Evolutionary conservation across 2,888 invertebrate species (phyloP).

Genomic region (Athalia cordata): DNA sequence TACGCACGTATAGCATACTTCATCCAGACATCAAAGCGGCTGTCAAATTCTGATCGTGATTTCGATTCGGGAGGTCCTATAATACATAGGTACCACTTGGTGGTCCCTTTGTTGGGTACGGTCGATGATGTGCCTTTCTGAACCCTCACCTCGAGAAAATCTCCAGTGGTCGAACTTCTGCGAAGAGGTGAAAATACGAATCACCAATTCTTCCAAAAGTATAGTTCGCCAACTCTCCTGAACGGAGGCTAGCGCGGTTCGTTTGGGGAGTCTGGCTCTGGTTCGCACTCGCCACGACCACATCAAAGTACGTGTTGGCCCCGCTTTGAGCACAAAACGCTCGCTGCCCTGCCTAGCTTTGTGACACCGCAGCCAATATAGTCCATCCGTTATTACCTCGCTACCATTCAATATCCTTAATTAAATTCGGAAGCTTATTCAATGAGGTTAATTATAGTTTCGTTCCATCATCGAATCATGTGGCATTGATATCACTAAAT

Average conservation of each 20-base stretch:
- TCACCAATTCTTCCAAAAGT: conserved; percentile 34
- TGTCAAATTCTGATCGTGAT: conserved; percentile 36
- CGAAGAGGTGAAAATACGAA: conserved; percentile 29
- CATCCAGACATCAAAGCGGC: conserved; percentile 32
- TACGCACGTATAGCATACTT: background rate
- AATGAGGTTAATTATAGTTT: conserved; percentile 72
- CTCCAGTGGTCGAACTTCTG: conserved; percentile 33
- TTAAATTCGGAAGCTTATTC: conserved; percentile 73
- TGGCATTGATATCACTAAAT: conserved; percentile 37
- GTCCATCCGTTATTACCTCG: conserved; percentile 69
- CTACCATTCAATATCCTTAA: conserved; percentile 73
- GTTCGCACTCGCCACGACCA: conserved; percentile 71
- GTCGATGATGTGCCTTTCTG: conserved; percentile 31
- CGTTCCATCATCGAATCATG: conserved; percentile 53
- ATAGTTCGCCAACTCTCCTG: conserved; percentile 32
- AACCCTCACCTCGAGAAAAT: conserved; percentile 28
- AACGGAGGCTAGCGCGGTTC: conserved; percentile 20
- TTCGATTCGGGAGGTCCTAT: conserved; percentile 32
- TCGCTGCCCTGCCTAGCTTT: conserved; percentile 68
- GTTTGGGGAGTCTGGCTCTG: conserved; percentile 46
- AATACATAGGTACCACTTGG: conserved; percentile 24
- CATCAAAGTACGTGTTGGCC: conserved; percentile 70
- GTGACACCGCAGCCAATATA: conserved; percentile 72
- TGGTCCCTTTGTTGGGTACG: conserved; percentile 37
- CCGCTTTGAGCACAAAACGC: conserved; percentile 71